These are phyloP conservation scores for Orbicella faveolata DNA, from an alignment of 64 coral and sea anemone genomes.

Conservation along the genomic window DNA sequence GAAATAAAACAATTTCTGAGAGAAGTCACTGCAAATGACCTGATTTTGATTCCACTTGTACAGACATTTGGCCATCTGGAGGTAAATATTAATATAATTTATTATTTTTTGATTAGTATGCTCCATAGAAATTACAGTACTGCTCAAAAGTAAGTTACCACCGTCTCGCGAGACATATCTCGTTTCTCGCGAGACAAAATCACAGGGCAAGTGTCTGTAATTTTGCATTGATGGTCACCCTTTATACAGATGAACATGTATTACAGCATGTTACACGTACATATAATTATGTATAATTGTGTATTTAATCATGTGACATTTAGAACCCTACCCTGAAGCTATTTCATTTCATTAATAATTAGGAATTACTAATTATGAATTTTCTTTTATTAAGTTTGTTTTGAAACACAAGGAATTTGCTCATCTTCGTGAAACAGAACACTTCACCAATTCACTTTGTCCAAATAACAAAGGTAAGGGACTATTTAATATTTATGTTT, in stretches of 20 bases:
- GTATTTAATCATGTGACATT: background rate
- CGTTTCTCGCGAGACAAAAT: too few relatives aligned
- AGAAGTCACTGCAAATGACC: background rate
- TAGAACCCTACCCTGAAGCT: background rate
- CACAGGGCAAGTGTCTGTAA: too few relatives aligned
- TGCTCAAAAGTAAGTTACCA: too few relatives aligned
- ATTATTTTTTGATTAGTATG: background rate
- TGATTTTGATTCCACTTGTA: conserved; percentile 54
- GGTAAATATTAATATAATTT: background rate
- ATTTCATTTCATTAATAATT: background rate
- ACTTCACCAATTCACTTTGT: conserved; percentile 35
- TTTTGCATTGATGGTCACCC: too few relatives aligned
- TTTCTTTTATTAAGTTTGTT: conserved; percentile 33
- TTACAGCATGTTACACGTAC: too few relatives aligned
- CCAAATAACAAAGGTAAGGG: conserved; percentile 34
- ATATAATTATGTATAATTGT: background rate
- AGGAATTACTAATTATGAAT: background rate
- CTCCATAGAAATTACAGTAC: too few relatives aligned
- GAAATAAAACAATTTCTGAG: conserved; percentile 52
- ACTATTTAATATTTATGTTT: too few relatives aligned
- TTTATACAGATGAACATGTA: too few relatives aligned
- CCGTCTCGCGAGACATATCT: too few relatives aligned
- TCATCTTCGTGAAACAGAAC: conserved; percentile 45
- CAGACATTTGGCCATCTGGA: conserved; percentile 72
- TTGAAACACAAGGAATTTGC: conserved; percentile 53